Conservation (phyloP, 2,888 invertebrate genomes). For the Idaea dimidiata region DNA sequence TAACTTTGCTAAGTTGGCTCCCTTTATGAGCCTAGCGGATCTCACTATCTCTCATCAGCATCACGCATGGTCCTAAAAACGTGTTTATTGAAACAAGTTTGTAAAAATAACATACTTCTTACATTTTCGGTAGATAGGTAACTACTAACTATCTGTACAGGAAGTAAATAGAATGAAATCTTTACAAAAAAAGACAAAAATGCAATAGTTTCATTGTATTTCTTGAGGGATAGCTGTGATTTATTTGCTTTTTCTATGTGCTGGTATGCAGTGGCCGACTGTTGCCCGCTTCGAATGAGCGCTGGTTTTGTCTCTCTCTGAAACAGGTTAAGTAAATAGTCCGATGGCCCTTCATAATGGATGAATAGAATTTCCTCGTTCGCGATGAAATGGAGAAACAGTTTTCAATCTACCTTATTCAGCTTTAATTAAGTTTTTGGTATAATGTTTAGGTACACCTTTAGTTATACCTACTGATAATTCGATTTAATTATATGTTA, state of each 20-base stretch:
- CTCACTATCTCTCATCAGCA: constrained; percentile 49
- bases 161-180: constrained; percentile 23
- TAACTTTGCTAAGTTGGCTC: constrained; percentile 62
- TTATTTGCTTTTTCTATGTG: constrained; percentile 57
- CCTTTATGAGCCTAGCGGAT: constrained; percentile 48
- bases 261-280: constrained; percentile 18
- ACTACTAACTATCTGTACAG: constrained; percentile 13
- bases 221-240: constrained; percentile 48
- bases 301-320: constrained; percentile 53
- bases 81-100: constrained; percentile 46
- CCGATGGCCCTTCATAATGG: constrained; percentile 57
- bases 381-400: constrained; percentile 43
- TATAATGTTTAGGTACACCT: constrained; percentile 13
- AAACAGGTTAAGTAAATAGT: constrained; percentile 73
- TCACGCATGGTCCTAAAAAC: constrained; percentile 43
- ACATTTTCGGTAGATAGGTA: neutral
- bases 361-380: constrained; percentile 53
- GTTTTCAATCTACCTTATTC: constrained; percentile 56
- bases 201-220: constrained; percentile 48
- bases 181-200: constrained; percentile 35
- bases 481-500: constrained; percentile 21
- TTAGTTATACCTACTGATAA: constrained; percentile 2
- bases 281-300: constrained; percentile 47
- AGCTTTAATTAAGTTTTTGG: constrained; percentile 53
- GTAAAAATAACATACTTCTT: constrained; percentile 26